phyloP scores from a whole-genome alignment of 1,140 invertebrate species.

The Bombus consobrinus region DNA sequence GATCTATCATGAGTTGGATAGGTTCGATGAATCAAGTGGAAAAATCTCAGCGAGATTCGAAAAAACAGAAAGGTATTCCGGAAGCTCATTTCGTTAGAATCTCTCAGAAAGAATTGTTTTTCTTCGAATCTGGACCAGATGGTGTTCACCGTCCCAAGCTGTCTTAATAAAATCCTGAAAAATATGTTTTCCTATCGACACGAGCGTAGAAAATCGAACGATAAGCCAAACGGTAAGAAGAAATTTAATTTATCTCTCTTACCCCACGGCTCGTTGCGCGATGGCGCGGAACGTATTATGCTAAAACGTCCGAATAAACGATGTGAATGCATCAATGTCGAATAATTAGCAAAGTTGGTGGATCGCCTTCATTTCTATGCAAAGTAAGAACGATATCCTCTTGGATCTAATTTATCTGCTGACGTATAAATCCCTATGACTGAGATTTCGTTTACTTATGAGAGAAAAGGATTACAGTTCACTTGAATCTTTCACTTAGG shows the following conservation, averaged over 20 bases:
- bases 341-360: constrained; percentile 13
- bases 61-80: neutral
- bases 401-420: neutral
- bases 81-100: neutral
- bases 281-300: neutral
- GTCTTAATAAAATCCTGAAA: constrained; percentile 31
- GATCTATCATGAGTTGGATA: neutral
- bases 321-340: neutral
- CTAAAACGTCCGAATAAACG: neutral
- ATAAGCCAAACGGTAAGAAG: neutral
- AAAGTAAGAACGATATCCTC: neutral
- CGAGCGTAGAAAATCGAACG: constrained; percentile 10
- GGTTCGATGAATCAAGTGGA: neutral
- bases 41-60: neutral
- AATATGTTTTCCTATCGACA: constrained; percentile 31
- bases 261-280: neutral
- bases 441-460: neutral
- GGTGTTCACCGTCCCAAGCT: neutral
- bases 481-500: neutral
- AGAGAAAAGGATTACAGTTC: neutral
- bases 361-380: neutral
- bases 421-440: neutral
- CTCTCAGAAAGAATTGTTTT: constrained; percentile 11
- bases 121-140: constrained; percentile 5
- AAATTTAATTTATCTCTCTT: constrained; percentile 19